Evolutionary conservation across 2,888 invertebrate genomes (phyloP).

Genomic region (Cryptocephalus moraei): DNA sequence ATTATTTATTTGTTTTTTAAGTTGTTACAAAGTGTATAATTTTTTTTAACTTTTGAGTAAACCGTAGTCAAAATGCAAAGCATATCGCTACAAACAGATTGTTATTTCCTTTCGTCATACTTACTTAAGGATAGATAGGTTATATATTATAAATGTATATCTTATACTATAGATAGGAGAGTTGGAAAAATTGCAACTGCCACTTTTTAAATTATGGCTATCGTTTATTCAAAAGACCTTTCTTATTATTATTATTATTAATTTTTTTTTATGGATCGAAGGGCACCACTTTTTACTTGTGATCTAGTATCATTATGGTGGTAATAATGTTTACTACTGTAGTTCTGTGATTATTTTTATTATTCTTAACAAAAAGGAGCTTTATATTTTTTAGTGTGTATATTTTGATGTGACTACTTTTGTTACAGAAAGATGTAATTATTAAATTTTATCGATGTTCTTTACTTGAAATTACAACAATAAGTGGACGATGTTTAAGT

Average conservation of each 20-base stretch:
- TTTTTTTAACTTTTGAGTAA: slow-evolving; percentile 15
- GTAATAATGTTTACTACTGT: slow-evolving; percentile 4
- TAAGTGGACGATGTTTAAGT: too few relatives aligned
- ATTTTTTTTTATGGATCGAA: slow-evolving; percentile 15
- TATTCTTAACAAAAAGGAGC: slow-evolving; percentile 18
- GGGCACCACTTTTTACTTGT: slow-evolving; percentile 25
- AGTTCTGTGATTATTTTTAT: slow-evolving; percentile 23
- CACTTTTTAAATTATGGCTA: slow-evolving; percentile 12
- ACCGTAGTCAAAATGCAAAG: slow-evolving; percentile 10
- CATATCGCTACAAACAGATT: too few relatives aligned
- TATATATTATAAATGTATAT: too few relatives aligned
- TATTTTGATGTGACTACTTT: slow-evolving; percentile 8
- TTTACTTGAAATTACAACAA: too few relatives aligned
- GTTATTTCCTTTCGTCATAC: too few relatives aligned
- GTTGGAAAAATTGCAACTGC: slow-evolving; percentile 8
- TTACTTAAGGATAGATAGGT: too few relatives aligned
- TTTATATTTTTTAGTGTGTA: slow-evolving; percentile 20
- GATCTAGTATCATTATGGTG: slow-evolving; percentile 15
- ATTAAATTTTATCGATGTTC: too few relatives aligned
- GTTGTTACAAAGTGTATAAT: slow-evolving; percentile 20
- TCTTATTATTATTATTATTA: slow-evolving; percentile 5
- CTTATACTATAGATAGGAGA: background rate
- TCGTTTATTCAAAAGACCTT: slow-evolving; percentile 16
- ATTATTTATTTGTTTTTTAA: slow-evolving; percentile 32
- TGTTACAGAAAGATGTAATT: slow-evolving; percentile 9